Evolutionary conservation across 2,113 vertebrate genomes (phyloP).

Genomic region (Agapornis roseicollis): DNA sequence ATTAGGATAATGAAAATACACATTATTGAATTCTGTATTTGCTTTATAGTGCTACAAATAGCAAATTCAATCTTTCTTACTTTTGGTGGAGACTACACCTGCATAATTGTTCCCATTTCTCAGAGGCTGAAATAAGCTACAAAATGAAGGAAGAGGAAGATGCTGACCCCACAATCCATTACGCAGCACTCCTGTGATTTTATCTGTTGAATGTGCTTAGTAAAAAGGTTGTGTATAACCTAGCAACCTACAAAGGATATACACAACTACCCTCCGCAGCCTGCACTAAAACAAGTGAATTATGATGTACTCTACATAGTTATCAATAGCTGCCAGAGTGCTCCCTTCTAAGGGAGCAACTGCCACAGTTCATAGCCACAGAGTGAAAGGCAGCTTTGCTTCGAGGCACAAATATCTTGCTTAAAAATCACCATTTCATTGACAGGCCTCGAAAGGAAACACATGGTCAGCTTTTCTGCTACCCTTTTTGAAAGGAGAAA

Average conservation of each 20-base stretch:
- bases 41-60: conserved; percentile 49
- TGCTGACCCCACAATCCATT: conserved; percentile 18
- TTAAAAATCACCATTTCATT: not conserved
- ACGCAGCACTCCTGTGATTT: not conserved
- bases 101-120: conserved; percentile 38
- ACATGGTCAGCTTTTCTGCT: not conserved
- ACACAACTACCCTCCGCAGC: not conserved
- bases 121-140: conserved; percentile 21
- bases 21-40: conserved; percentile 50
- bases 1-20: conserved; percentile 52
- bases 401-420: not conserved
- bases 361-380: not conserved
- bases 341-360: not conserved
- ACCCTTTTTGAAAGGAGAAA: not conserved
- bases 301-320: not conserved
- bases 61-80: conserved; percentile 58
- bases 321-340: not conserved
- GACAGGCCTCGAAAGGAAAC: not conserved
- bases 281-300: not conserved
- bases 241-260: not conserved
- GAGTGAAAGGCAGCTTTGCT: not conserved
- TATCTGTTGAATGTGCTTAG: conserved; percentile 4
- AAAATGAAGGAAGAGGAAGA: not conserved
- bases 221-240: not conserved
- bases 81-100: conserved; percentile 51